Base-by-base conservation (phyloP, 2,888 invertebrate genomes). In the Cephalotes varians region DNA sequence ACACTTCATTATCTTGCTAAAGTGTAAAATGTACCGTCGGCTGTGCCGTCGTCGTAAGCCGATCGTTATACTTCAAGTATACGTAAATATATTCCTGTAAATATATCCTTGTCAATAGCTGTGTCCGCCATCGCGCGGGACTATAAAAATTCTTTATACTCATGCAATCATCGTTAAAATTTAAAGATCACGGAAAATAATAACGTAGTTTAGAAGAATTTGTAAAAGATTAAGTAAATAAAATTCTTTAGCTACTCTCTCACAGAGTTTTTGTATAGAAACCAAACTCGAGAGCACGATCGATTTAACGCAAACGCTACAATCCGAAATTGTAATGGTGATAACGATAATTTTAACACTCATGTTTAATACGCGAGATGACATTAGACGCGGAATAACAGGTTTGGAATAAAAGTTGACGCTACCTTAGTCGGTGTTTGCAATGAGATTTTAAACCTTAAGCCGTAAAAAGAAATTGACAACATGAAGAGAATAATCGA, bases 21-120 rank as follows among this genome's bases (percentile, higher is more conserved):
- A 85, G 83, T 77, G 74, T 79, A 73, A 83, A 87, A 80, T 80
- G 81, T 86, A 82, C 83, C 86, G 77, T 82, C 83, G 81, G 56
- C 85, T 64, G 60, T 82, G 81, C 82, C 80, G 82, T 80, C 84
- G 87, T 86, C 85, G 87, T 81, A 82, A 87, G 83, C 87, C 86
- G 85, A 88, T 82, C 88, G 85, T 88, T 88, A 87, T 88, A 87
- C 86, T 88, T 86, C 37, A 65, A 54, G 65, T 76, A 65, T 54
- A 65, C 65, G 51, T 65, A 65, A 65, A 76, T 76, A 76, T 76
- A 76, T 76, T 76, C 65, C 56, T n/a, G 65, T 76, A 76, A 76
- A 76, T 76, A 76, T 76, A 76, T 76, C 40, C 65, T 76, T 54
- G 65, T 76, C 76, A 65, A 76, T 65, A 71, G 65, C 25, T 28